Evolutionary conservation across 2,888 invertebrate species (phyloP).

Genomic region (Synanthedon andrenaeformis): DNA sequence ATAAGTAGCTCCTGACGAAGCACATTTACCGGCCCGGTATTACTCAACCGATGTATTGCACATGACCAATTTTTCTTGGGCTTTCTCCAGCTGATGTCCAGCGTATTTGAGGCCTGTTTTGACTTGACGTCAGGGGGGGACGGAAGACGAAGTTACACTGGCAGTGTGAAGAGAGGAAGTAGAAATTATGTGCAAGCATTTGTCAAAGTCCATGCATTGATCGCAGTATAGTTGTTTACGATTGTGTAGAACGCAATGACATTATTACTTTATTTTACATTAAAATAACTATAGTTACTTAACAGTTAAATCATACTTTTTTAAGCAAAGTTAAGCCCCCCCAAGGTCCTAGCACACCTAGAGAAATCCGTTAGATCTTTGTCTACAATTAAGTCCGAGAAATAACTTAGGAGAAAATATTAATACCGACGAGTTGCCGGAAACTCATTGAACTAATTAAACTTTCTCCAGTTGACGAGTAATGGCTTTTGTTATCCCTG

Average conservation of each 20-base stretch:
- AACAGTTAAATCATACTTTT: no score
- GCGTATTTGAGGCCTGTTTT: not conserved
- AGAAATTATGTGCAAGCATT: slow-evolving; percentile 48
- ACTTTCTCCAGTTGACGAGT: slow-evolving; percentile 25
- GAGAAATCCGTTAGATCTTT: no score
- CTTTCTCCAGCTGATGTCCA: slow-evolving; percentile 8
- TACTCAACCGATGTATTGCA: slow-evolving; percentile 42
- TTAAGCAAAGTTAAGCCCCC: no score
- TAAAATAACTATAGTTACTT: no score
- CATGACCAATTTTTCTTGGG: slow-evolving; percentile 23
- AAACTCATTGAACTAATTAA: slow-evolving; percentile 29
- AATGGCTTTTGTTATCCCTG: slow-evolving; percentile 37
- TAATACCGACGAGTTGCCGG: not conserved
- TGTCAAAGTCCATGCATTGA: slow-evolving; percentile 49
- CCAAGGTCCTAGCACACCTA: no score
- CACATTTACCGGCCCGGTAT: slow-evolving; percentile 47
- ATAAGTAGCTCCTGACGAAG: slow-evolving; percentile 55
- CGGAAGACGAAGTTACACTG: not conserved
- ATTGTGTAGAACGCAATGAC: not conserved
- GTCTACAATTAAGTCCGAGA: not conserved
- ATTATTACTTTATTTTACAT: no score
- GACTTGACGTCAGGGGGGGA: not conserved
- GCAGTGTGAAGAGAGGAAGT: slow-evolving; percentile 9
- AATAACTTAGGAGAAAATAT: not conserved
- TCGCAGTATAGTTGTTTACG: slow-evolving; percentile 12